Percentiles rank a stretch among this genome's conserved stretches.
These are phyloP conservation scores for Rotaria socialis DNA, from an alignment of 2,888 invertebrate genomes.

Conservation along the genomic window DNA sequence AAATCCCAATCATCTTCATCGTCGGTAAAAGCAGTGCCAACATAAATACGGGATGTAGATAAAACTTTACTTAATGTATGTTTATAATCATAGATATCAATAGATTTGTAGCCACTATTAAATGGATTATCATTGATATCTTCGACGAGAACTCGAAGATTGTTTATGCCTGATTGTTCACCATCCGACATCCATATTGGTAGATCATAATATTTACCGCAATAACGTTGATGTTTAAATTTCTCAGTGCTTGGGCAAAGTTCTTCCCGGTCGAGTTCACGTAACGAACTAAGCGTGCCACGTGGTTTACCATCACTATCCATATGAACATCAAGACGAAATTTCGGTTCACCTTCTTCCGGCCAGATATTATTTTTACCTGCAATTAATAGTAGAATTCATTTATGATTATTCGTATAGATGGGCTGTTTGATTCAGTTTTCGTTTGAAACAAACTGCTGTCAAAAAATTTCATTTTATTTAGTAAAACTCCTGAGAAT, in stretches of 20 bases:
- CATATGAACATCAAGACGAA: neutral
- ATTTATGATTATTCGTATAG: too few species aligned
- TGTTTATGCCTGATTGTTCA: conserved; percentile 73
- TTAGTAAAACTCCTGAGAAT: too few species aligned
- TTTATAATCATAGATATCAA: conserved; percentile 93
- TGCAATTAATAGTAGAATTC: neutral
- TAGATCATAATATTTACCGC: conserved; percentile 79
- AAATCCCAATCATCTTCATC: conserved; percentile 98
- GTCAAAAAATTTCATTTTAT: too few species aligned
- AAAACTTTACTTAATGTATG: conserved; percentile 63
- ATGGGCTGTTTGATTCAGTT: too few species aligned
- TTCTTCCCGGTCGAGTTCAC: neutral
- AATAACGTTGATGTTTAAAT: conserved; percentile 11
- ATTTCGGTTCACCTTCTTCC: conserved; percentile 15
- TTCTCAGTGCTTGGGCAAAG: neutral
- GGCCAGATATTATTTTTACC: conserved; percentile 21
- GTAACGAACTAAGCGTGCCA: neutral
- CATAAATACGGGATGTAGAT: conserved; percentile 53
- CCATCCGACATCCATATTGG: conserved; percentile 95
- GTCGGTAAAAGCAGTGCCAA: conserved; percentile 90
- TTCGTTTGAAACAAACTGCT: too few species aligned
- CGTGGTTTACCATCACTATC: neutral
- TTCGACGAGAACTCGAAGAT: conserved; percentile 88
- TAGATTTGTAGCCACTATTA: conserved; percentile 91
- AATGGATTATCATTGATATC: conserved; percentile 97